Evolutionary conservation across 2,113 vertebrate genomes (phyloP).

Genomic region (Rhabdornis inornatus): DNA sequence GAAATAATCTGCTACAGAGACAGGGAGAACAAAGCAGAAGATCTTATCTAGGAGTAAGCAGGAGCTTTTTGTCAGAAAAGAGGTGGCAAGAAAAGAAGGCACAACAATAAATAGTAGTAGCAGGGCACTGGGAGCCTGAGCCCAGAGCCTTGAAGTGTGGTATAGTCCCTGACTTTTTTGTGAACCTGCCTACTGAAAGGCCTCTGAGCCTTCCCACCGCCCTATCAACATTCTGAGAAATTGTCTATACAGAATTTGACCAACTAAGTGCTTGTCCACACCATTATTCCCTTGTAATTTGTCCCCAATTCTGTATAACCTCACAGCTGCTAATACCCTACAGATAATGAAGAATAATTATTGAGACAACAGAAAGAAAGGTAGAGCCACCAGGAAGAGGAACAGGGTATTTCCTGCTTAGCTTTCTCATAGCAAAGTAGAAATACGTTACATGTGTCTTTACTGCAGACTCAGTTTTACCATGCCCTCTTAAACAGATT

Average conservation of each 20-base stretch:
- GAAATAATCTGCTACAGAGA: background rate
- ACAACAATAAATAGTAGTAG: background rate
- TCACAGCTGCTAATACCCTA: background rate
- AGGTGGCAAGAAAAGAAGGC: background rate
- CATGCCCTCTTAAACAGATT: background rate
- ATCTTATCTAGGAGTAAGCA: background rate
- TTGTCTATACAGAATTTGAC: background rate
- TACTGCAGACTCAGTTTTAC: background rate
- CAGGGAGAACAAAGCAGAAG: background rate
- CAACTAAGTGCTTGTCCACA: background rate
- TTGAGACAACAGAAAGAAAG: background rate
- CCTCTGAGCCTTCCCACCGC: background rate
- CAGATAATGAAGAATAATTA: background rate
- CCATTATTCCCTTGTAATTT: background rate
- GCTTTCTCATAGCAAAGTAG: background rate
- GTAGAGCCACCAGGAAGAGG: background rate
- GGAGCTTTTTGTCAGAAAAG: background rate
- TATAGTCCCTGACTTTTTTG: background rate
- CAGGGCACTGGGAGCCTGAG: background rate
- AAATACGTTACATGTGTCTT: background rate
- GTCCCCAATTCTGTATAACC: background rate
- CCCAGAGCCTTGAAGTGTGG: background rate
- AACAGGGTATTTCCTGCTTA: background rate
- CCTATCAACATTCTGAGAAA: background rate
- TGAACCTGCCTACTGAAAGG: background rate